These are phyloP conservation scores for Acrobeloides nanus DNA, from an alignment of 2,888 invertebrate genomes.

Conservation along the genomic window DNA sequence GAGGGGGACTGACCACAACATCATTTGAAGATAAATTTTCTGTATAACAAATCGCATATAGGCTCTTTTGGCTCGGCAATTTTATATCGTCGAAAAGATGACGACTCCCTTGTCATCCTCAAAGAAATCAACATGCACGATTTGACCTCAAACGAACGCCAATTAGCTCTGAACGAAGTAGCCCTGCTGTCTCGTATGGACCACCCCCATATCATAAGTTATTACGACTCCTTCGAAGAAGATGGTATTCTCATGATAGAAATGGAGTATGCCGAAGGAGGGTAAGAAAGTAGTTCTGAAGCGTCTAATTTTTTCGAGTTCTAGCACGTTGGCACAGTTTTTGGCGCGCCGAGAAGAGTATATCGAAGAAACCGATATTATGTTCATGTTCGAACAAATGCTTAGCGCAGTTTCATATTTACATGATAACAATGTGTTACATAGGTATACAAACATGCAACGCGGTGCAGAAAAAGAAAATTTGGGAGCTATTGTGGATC, in stretches of 20 bases:
- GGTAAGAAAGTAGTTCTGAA: slow-evolving; percentile 53
- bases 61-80: slow-evolving; percentile 69
- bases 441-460: slow-evolving; percentile 53
- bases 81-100: slow-evolving; percentile 63
- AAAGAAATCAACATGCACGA: slow-evolving; percentile 67
- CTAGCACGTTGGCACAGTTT: slow-evolving; percentile 64
- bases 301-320: slow-evolving; percentile 8
- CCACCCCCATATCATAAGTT: slow-evolving; percentile 70
- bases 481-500: background rate
- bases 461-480: background rate
- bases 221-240: slow-evolving; percentile 68
- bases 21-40: too few relatives aligned
- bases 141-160: slow-evolving; percentile 65
- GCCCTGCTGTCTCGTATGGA: slow-evolving; percentile 66
- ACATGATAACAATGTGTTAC: slow-evolving; percentile 65
- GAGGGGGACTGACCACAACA: too few relatives aligned
- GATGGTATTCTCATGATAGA: slow-evolving; percentile 68
- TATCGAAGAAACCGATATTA: slow-evolving; percentile 65
- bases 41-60: too few relatives aligned
- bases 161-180: slow-evolving; percentile 57
- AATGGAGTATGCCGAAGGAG: slow-evolving; percentile 73
- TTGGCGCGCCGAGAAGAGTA: slow-evolving; percentile 60
- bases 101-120: slow-evolving; percentile 66
- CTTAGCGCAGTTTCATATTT: slow-evolving; percentile 67
- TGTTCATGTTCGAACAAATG: slow-evolving; percentile 66